Conservation (phyloP, 2,113 vertebrate genomes). For the Rattus norvegicus region DNA sequence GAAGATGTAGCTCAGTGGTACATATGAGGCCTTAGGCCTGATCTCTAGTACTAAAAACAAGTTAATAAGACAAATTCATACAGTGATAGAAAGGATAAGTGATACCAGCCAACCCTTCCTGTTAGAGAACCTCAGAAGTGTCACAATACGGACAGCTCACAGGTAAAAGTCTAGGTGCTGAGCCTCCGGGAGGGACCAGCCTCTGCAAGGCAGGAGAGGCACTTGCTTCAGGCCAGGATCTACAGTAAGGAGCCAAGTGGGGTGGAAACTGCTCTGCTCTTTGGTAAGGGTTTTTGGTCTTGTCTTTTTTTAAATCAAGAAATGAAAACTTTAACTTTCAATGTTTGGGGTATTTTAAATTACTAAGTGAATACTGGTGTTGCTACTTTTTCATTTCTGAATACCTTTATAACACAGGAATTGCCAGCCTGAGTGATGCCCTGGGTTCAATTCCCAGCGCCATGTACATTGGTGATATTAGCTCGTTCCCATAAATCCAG, state of each 20-base stretch:
- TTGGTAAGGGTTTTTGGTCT: background rate
- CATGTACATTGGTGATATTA: too few relatives aligned
- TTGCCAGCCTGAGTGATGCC: background rate
- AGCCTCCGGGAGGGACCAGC: background rate
- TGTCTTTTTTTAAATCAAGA: background rate
- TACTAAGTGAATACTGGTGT: conserved; percentile 5
- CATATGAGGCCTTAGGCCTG: background rate
- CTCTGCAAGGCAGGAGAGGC: background rate
- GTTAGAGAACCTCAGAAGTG: background rate
- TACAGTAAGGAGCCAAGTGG: background rate
- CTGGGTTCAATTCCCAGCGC: background rate
- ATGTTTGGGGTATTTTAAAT: conserved; percentile 13
- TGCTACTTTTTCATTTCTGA: conserved; percentile 7
- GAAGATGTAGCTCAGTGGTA: background rate
- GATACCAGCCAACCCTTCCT: background rate
- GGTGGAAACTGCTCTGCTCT: background rate
- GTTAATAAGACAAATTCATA: background rate
- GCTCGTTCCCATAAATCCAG: background rate
- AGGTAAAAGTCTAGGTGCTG: background rate
- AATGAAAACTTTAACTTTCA: conserved; percentile 12
- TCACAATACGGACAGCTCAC: background rate
- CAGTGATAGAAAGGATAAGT: background rate
- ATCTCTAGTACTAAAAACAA: background rate
- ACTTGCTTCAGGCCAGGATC: background rate
- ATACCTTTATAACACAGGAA: conserved; percentile 1